Base-by-base conservation (phyloP, 2,888 invertebrate genomes). In the Penaeus monodon region DNA sequence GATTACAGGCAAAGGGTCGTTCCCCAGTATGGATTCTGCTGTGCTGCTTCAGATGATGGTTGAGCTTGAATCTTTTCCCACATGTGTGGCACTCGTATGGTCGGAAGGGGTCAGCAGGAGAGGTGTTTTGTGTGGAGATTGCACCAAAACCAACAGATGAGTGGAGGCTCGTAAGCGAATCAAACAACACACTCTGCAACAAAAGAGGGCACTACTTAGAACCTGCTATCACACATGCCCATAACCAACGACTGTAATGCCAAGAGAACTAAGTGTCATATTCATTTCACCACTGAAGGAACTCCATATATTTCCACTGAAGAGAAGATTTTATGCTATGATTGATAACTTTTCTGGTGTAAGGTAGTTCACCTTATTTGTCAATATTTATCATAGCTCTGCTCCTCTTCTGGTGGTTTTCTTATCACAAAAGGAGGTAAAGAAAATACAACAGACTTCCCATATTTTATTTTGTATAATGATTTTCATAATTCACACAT, bases 11-110 rank as follows among this genome's bases (percentile, higher is more conserved):
- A 80, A 86, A 89, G 70, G 89, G 89, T 84, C 88, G 82, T 73
- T 89, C 89, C 27, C 89, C 89, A 44, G 89, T 89, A 73, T 89
- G 89, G 22, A 89, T 80, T 65, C 88, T 77, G 78, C 82, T 82
- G 66, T 89, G 89, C 77, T 89, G 89, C 64, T 84, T 81, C 49
- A 89, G 79, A 74, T 89, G 89, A 74, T 89, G 89, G 70, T 89
- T 89, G 76, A 88, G 81, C 78, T 88, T 88, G 86, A 89, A 89
- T 29, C 88, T 88, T 80, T 86, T 89, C 29, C 81, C 84, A 79
- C 89, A 89, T 68, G 81, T 88, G 33, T 88, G 85, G 74, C 89
- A 89, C 57, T 68, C 87, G 83, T 90, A 85, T 22, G 90, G 90
- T 24, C 90, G 86, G 78, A 84, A 80, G 81, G 81, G 86, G 65